Evolutionary conservation across 1,140 invertebrate species (phyloP).

Genomic region (Zaprionus gabonicus): DNA sequence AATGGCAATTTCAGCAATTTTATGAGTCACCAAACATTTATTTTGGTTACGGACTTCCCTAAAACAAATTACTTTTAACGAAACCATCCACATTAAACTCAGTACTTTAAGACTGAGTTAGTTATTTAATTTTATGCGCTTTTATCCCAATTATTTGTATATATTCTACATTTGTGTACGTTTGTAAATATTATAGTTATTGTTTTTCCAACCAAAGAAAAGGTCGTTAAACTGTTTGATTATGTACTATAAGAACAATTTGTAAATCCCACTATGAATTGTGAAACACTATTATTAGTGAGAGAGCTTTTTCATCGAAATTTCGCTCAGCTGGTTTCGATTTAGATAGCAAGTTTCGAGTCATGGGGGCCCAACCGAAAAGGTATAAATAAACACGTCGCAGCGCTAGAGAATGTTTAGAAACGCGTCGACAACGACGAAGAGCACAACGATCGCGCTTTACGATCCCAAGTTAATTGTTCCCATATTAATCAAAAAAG

Average conservation of each 20-base stretch:
- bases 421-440: neutral
- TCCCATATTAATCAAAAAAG: neutral
- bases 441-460: neutral
- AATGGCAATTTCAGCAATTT: neutral
- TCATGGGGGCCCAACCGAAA: neutral
- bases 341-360: slow-evolving; percentile 9
- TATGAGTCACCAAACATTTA: neutral
- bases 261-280: neutral
- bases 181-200: neutral
- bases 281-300: neutral
- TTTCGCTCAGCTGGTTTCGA: neutral
- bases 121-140: too few relatives aligned
- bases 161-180: neutral
- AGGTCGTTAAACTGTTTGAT: neutral
- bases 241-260: neutral
- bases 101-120: too few relatives aligned
- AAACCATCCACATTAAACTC: neutral
- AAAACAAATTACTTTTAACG: neutral
- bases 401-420: slow-evolving; percentile 12
- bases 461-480: neutral
- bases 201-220: neutral
- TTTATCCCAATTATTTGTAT: too few relatives aligned
- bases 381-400: slow-evolving; percentile 8
- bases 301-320: neutral
- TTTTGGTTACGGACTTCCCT: neutral